Evolutionary conservation across 2,888 invertebrate genomes (phyloP), one percentile per base, ranked within the genome.

Genomic region (Mesochorus sp.): DNA sequence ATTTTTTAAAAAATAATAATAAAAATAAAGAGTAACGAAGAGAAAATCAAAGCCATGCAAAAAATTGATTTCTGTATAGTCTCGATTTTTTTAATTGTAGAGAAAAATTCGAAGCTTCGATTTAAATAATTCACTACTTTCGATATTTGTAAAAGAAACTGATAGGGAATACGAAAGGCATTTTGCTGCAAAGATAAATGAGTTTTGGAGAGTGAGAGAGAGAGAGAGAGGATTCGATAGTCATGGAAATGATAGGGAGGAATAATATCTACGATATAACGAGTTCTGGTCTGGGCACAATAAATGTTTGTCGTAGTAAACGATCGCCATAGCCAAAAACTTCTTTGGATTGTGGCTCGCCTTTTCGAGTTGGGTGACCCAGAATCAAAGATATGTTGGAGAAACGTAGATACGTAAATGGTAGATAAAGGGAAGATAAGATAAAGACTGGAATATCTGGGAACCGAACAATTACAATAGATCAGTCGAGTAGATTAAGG

Each of bases 271-370:
- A 61, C 51, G 4, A 26, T 19, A 73, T 73, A 77, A 73, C 72
- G 67, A 77, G 62, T 55, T 61, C 14, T 21, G 51, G 26, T 44
- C 44, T 57, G 31, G 39, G 42, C 24, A 64, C 62, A 44, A 68
- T 68, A 73, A 73, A 77, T 77, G 73, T 77, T 77, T 73, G 73
- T 68, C 73, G 49, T 62, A 6, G 37, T 71, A 14, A 24, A 42
- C 26, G 21, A 34, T 51, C 24, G 14, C 3, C 4, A 47, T 3
- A 21, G 8, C 28, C 1, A 14, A 14, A 31, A 8, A 55, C 10
- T 34, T 12, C 14, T 19, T 49, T 24, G 17, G 37, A 31, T 19
- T 49, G n/a, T n/a, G n/a, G 14, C 8, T 28, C 42, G 8, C 26
- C 10, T 49, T 64, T 34, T 47, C 12, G 51, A 66, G 26, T 55